Evolutionary conservation across 2,888 invertebrate species (phyloP).

Genomic region (Vannuccia rotundouncinata): DNA sequence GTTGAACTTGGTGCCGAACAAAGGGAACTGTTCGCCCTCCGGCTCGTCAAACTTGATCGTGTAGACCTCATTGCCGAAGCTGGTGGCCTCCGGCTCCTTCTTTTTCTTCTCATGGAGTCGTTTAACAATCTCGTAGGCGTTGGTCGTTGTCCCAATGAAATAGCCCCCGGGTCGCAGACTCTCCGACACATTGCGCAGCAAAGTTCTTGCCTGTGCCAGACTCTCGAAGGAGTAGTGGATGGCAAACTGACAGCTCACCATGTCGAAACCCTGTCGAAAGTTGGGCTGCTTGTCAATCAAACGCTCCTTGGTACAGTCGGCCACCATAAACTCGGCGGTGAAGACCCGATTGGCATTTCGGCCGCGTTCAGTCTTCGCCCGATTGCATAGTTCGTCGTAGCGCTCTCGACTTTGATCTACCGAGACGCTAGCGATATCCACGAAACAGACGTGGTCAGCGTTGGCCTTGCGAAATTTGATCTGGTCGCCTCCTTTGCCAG

Average conservation of each 20-base stretch:
- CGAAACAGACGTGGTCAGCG: constrained; percentile 76
- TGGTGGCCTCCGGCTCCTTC: neutral
- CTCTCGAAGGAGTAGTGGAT: constrained; percentile 71
- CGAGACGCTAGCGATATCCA: constrained; percentile 62
- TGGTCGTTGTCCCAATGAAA: constrained; percentile 91
- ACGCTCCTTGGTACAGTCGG: constrained; percentile 34
- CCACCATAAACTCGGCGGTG: constrained; percentile 37
- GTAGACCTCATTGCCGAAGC: constrained; percentile 60
- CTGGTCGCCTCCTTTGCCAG: constrained; percentile 96
- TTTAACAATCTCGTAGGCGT: constrained; percentile 78
- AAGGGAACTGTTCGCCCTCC: constrained; percentile 60
- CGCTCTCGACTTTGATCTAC: constrained; percentile 80
- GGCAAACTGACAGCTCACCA: constrained; percentile 94
- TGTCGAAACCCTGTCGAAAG: constrained; percentile 63
- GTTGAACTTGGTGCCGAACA: constrained; percentile 91
- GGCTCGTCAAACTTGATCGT: constrained; percentile 48
- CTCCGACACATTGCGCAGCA: constrained; percentile 85
- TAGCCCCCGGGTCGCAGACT: constrained; percentile 80
- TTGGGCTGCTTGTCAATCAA: neutral
- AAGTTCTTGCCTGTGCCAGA: constrained; percentile 71
- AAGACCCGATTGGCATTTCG: constrained; percentile 17
- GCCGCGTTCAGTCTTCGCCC: constrained; percentile 44
- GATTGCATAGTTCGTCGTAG: constrained; percentile 65
- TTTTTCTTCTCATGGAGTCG: constrained; percentile 44
- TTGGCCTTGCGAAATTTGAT: constrained; percentile 81